These are phyloP conservation scores for Stegodyphus dumicola DNA, from an alignment of 1,140 invertebrate species.

Conservation along the genomic window DNA sequence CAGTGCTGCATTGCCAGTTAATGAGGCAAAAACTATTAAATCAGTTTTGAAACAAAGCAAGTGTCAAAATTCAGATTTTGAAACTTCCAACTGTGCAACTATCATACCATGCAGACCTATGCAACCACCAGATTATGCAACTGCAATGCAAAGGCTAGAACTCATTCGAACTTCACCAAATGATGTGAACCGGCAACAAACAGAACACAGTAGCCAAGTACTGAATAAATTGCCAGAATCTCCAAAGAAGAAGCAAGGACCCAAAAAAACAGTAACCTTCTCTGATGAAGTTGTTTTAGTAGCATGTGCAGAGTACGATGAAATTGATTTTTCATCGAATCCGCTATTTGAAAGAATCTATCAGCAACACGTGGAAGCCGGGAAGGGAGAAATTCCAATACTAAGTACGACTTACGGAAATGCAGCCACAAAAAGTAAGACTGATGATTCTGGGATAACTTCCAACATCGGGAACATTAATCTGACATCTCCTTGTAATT, in stretches of 20 bases:
- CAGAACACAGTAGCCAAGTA: neutral
- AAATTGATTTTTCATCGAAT: constrained; percentile 88
- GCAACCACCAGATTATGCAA: constrained; percentile 65
- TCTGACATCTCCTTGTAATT: constrained; percentile 74
- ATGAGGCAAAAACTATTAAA: constrained; percentile 18
- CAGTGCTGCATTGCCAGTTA: neutral
- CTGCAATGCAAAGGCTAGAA: constrained; percentile 63
- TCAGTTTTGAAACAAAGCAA: constrained; percentile 23
- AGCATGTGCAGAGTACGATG: constrained; percentile 86
- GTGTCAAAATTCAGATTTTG: neutral
- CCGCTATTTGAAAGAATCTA: constrained; percentile 85
- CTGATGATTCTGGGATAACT: constrained; percentile 66
- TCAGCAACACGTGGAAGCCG: constrained; percentile 74
- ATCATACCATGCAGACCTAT: constrained; percentile 44
- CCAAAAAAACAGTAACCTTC: constrained; percentile 92
- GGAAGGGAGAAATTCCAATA: constrained; percentile 50
- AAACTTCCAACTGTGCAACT: neutral
- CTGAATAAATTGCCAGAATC: neutral
- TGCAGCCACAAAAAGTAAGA: neutral
- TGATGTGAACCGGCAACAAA: neutral
- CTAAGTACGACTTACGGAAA: constrained; percentile 30
- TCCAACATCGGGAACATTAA: constrained; percentile 66
- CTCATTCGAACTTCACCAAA: constrained; percentile 11
- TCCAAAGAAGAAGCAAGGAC: constrained; percentile 63
- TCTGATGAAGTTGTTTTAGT: constrained; percentile 93